Percentiles rank a stretch among this genome's conserved stretches.
Evolutionary conservation across 1,140 invertebrate genomes (phyloP).

Genomic region (Eueides isabella): DNA sequence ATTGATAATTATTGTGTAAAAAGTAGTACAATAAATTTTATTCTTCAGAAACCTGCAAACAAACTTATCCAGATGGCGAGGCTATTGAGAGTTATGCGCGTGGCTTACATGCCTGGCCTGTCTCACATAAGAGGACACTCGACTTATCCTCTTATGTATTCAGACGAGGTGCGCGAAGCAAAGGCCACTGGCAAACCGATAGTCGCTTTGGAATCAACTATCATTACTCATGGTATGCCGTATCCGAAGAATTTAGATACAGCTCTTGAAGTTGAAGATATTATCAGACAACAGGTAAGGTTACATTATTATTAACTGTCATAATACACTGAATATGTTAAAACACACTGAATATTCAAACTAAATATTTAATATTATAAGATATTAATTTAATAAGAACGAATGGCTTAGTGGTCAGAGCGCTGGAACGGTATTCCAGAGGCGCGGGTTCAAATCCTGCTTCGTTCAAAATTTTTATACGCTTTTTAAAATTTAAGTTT

Average conservation of each 20-base stretch:
- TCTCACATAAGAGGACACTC: conserved; percentile 32
- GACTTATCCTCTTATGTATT: conserved; percentile 58
- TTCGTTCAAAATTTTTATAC: no score
- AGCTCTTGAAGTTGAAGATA: conserved; percentile 91
- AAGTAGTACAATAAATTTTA: background rate
- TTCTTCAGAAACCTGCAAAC: conserved; percentile 10
- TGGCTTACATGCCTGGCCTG: conserved; percentile 36
- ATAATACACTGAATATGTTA: no score
- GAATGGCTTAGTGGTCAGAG: no score
- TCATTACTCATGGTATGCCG: conserved; percentile 99
- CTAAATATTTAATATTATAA: no score
- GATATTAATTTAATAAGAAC: no score
- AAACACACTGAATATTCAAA: no score
- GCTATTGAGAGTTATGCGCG: conserved; percentile 47
- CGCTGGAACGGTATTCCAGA: no score
- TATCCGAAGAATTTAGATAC: conserved; percentile 95
- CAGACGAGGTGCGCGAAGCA: conserved; percentile 84
- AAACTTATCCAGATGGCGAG: conserved; percentile 50
- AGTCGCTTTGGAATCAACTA: conserved; percentile 98
- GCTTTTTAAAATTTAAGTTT: no score
- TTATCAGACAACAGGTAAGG: conserved; percentile 87
- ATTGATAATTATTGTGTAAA: background rate
- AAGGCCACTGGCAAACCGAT: conserved; percentile 85
- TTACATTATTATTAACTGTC: background rate
- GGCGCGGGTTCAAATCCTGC: no score